Conservation (phyloP, 2,797 vertebrate species). For the Helostoma temminkii region DNA sequence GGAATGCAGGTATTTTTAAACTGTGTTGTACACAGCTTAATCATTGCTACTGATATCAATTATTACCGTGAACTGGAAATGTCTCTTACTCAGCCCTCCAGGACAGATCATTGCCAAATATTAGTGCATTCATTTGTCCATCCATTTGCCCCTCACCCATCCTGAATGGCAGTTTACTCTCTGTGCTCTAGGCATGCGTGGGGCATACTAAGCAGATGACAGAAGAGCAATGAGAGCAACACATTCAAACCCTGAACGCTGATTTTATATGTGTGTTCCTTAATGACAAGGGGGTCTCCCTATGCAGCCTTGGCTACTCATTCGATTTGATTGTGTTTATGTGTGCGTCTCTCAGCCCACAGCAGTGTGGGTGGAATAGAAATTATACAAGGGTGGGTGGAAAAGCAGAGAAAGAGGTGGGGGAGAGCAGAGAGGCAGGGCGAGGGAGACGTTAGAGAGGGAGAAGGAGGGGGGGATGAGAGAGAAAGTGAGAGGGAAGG, state of each 20-base stretch:
- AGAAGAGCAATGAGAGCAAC: slow-evolving; percentile 52
- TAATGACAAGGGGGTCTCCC: slow-evolving; percentile 71
- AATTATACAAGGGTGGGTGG: slow-evolving; percentile 85
- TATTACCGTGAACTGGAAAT: slow-evolving; percentile 14
- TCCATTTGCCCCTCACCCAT: slow-evolving; percentile 24
- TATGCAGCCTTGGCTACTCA: slow-evolving; percentile 52
- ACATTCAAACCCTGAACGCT: slow-evolving; percentile 51
- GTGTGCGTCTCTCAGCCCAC: slow-evolving; percentile 78
- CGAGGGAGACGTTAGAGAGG: slow-evolving; percentile 51
- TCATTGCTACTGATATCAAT: slow-evolving; percentile 15
- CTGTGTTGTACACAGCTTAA: slow-evolving; percentile 9
- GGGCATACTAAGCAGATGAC: slow-evolving; percentile 82
- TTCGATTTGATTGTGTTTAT: slow-evolving; percentile 69
- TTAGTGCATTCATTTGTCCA: slow-evolving; percentile 17
- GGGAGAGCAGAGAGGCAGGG: slow-evolving; percentile 61
- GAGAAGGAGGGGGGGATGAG: slow-evolving; percentile 41
- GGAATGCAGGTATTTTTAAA: slow-evolving; percentile 59
- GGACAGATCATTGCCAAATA: slow-evolving; percentile 3
- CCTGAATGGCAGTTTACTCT: slow-evolving; percentile 59
- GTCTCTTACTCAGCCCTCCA: background rate
- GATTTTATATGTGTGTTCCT: slow-evolving; percentile 56
- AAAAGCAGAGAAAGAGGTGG: slow-evolving; percentile 73
- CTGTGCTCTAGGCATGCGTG: slow-evolving; percentile 52
- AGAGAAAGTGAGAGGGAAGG: slow-evolving; percentile 57
- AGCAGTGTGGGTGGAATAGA: slow-evolving; percentile 87